phyloP scores from a whole-genome alignment of 2,113 vertebrate species.

The Calonectris borealis region DNA sequence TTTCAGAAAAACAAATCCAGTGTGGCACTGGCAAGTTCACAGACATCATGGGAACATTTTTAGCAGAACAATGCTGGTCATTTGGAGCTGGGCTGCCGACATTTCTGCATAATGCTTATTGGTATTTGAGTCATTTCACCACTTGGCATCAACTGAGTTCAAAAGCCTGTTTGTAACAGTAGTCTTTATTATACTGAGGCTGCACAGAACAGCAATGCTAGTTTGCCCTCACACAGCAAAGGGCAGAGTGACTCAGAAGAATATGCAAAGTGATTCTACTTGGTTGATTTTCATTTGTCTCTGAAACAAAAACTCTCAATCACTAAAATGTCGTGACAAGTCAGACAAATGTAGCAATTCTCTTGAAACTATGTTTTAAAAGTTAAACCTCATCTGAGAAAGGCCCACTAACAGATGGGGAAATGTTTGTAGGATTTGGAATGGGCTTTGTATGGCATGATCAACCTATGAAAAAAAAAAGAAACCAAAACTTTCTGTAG shows the following conservation, averaged over 20 bases:
- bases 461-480: neutral
- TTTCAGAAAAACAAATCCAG: constrained; percentile 1
- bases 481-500: neutral
- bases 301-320: constrained; percentile 41
- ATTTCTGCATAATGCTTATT: neutral
- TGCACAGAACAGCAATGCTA: constrained; percentile 40
- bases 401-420: neutral
- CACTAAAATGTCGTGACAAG: constrained; percentile 62
- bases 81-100: constrained; percentile 19
- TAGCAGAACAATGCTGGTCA: neutral
- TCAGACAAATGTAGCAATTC: constrained; percentile 30
- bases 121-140: constrained; percentile 46
- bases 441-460: neutral
- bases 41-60: neutral
- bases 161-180: constrained; percentile 42
- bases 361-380: constrained; percentile 16
- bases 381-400: constrained; percentile 37
- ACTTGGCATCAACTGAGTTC: constrained; percentile 29
- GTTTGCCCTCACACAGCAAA: constrained; percentile 39
- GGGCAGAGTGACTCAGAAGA: constrained; percentile 58
- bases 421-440: neutral
- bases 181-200: constrained; percentile 43
- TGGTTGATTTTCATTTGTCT: constrained; percentile 55
- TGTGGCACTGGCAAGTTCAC: neutral
- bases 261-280: constrained; percentile 36